These are phyloP conservation scores for Indicator indicator DNA, from an alignment of 2,113 vertebrate species.

Conservation along the genomic window DNA sequence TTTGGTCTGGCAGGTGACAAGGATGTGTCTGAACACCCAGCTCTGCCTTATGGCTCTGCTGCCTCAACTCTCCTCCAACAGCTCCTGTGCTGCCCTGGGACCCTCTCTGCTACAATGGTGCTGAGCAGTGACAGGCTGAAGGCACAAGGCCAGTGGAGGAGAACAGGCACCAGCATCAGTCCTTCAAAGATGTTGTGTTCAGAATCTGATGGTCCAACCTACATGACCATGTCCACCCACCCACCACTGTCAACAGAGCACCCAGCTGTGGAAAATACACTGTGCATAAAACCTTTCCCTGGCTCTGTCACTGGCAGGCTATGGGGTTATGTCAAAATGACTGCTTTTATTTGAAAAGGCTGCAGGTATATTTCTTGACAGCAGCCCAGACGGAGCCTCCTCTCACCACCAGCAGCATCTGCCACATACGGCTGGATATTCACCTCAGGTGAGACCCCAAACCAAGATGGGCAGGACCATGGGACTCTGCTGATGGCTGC, in stretches of 20 bases:
- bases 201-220: fast-evolving
- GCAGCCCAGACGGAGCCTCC: neutral
- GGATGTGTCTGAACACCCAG: neutral
- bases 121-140: neutral
- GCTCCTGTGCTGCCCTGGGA: fast-evolving
- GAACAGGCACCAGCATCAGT: fast-evolving
- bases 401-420: neutral
- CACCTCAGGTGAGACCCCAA: neutral
- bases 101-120: fast-evolving
- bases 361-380: neutral
- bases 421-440: neutral
- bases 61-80: neutral
- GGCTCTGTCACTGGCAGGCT: fast-evolving
- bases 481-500: neutral
- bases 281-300: fast-evolving
- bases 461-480: no score
- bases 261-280: neutral
- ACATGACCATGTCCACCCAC: fast-evolving
- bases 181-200: fast-evolving
- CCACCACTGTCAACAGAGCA: neutral
- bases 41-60: fast-evolving
- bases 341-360: neutral
- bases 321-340: neutral
- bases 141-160: neutral
- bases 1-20: neutral